Evolutionary conservation across 2,797 vertebrate genomes (phyloP), one percentile per base, ranked within the genome.

Genomic region (Diceros bicornis): DNA sequence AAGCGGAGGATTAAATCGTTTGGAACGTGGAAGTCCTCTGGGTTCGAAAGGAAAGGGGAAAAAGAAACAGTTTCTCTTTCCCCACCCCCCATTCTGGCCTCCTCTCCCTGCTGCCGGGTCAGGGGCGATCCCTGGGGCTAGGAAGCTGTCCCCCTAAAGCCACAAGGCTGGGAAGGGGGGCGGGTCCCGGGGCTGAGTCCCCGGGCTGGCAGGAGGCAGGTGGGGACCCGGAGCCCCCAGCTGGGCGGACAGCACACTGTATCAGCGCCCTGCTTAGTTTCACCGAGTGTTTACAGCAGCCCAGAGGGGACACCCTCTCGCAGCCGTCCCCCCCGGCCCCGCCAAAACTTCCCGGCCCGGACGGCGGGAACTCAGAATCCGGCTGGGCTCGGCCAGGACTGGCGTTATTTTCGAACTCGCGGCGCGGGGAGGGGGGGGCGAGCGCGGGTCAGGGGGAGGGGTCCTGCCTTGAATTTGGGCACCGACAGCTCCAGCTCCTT

Each of bases 401-500:
- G 98, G 96, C 97, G 98, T 98, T 98, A 98, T 98, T 98, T 98
- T 98, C 97, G 97, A 98, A 98, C 93, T 96, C 96, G 7, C 66
- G 86, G 91, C 21, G 18, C 6, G 14, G 59, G 83, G 37, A 37
- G 94, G 41, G 61, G 61, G 90, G 20, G 17, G 77, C 23, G 83
- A 13, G 62, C 25, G 14, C 18, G 47, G 88, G 75, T 64, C 37
- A 4, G 57, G 37, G 93, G 62, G 74, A 0, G 75, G 66, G 91
- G 74, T 37, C 34, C 66, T 98, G 99, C 99, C 99, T 99, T 99
- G 98, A 99, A 99, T 98, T 99, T 99, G 85, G 99, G 99, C 98
- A 99, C 99, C 94, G 99, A 99, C 44, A 99, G 99, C 98, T 99
- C 99, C 92, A 99, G 98, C 98, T 99, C 99, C 99, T 99, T 99